phyloP scores from a whole-genome alignment of 2,888 invertebrate genomes.

The Habrosyne pyritoides region DNA sequence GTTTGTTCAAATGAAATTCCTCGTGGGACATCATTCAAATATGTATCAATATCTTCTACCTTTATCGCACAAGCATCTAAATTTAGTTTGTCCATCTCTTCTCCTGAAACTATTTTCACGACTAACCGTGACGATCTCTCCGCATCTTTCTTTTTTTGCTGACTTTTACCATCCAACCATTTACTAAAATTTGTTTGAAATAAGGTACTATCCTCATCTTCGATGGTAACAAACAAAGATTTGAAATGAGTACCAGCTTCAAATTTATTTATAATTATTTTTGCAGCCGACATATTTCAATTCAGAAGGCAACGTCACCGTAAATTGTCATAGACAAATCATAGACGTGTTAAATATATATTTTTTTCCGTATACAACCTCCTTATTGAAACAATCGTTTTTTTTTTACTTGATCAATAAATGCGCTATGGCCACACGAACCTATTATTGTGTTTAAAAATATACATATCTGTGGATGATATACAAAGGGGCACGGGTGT shows the following conservation, averaged over 20 bases:
- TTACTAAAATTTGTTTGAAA: slow-evolving; percentile 54
- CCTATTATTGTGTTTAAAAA: too few species aligned
- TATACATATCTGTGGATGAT: too few species aligned
- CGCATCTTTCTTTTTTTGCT: slow-evolving; percentile 49
- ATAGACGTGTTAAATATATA: background rate
- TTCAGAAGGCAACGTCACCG: slow-evolving; percentile 4
- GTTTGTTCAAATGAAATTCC: background rate
- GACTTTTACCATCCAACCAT: slow-evolving; percentile 62
- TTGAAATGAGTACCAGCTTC: slow-evolving; percentile 64
- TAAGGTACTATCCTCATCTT: slow-evolving; percentile 47
- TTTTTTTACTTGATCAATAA: too few species aligned
- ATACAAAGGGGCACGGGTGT: too few species aligned
- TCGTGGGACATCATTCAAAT: background rate
- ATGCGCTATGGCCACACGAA: too few species aligned
- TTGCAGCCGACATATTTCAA: slow-evolving; percentile 69
- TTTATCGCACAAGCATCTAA: slow-evolving; percentile 65
- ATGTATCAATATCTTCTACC: slow-evolving; percentile 34
- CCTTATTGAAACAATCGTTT: too few species aligned
- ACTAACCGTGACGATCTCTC: slow-evolving; percentile 64
- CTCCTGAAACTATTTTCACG: slow-evolving; percentile 66
- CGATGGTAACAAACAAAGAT: slow-evolving; percentile 62
- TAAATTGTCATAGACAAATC: background rate
- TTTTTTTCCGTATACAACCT: too few species aligned
- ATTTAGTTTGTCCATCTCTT: slow-evolving; percentile 56
- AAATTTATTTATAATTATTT: slow-evolving; percentile 75